Evolutionary conservation across 2,797 vertebrate genomes (phyloP).

Genomic region (Trachops cirrhosus): DNA sequence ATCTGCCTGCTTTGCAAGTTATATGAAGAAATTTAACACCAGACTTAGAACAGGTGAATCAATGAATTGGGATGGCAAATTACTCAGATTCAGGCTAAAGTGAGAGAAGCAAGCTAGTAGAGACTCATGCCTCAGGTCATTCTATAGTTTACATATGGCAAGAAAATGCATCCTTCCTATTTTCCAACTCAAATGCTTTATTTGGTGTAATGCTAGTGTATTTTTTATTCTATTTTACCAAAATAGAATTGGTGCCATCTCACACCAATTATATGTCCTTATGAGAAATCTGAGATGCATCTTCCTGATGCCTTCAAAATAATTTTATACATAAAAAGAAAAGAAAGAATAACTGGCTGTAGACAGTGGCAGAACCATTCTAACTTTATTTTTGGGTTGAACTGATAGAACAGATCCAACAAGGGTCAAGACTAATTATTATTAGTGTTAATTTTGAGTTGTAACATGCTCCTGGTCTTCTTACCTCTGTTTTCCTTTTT

Average conservation of each 20-base stretch:
- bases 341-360: background rate
- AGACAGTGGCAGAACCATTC: constrained; percentile 54
- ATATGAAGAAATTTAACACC: background rate
- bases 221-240: background rate
- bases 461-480: background rate
- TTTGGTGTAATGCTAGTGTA: background rate
- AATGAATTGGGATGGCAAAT: background rate
- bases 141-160: background rate
- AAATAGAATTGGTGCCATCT: background rate
- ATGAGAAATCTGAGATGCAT: background rate
- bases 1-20: background rate
- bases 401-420: background rate
- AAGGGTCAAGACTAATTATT: background rate
- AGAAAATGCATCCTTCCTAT: background rate
- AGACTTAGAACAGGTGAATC: background rate
- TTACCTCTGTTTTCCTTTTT: constrained; percentile 65
- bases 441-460: background rate
- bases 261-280: background rate
- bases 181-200: background rate
- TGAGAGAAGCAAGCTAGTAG: background rate
- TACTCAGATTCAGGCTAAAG: background rate
- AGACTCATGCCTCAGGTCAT: background rate
- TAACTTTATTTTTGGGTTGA: background rate
- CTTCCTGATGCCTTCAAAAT: background rate
- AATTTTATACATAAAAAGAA: background rate